Evolutionary conservation across 2,888 invertebrate genomes (phyloP).

Genomic region (Pyrrhosoma nymphula): DNA sequence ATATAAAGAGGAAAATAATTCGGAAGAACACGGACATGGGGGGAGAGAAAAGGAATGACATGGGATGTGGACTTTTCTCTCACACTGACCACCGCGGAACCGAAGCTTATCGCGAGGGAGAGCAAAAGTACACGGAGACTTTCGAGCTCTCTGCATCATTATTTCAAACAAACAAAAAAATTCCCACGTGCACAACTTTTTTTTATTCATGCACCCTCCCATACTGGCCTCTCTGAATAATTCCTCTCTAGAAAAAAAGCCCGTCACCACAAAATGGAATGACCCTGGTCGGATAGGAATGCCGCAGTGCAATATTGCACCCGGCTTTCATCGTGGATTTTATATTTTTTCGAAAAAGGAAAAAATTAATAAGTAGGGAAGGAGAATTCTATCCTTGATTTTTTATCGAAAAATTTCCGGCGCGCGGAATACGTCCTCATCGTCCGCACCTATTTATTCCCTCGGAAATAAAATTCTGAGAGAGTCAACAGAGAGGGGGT

Average conservation of each 20-base stretch:
- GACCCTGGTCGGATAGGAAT: neutral
- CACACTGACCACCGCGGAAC: neutral
- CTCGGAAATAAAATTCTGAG: neutral
- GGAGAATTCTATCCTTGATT: neutral
- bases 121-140: neutral
- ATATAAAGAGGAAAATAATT: neutral
- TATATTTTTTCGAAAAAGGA: neutral
- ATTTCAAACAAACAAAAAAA: constrained; percentile 34
- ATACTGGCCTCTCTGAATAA: neutral
- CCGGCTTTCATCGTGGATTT: neutral
- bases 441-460: neutral
- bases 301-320: constrained; percentile 36
- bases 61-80: neutral
- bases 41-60: neutral
- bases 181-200: neutral
- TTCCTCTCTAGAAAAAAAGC: neutral
- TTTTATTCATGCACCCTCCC: neutral
- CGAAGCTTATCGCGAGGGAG: neutral
- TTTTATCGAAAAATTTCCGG: neutral
- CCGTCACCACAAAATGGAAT: neutral
- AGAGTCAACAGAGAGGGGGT: neutral
- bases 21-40: neutral
- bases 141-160: neutral
- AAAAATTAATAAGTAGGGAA: neutral
- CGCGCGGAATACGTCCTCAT: neutral